Percentiles rank a stretch among this genome's conserved stretches.
phyloP scores from a whole-genome alignment of 2,888 invertebrate genomes.

The Eumerus sabulonum region DNA sequence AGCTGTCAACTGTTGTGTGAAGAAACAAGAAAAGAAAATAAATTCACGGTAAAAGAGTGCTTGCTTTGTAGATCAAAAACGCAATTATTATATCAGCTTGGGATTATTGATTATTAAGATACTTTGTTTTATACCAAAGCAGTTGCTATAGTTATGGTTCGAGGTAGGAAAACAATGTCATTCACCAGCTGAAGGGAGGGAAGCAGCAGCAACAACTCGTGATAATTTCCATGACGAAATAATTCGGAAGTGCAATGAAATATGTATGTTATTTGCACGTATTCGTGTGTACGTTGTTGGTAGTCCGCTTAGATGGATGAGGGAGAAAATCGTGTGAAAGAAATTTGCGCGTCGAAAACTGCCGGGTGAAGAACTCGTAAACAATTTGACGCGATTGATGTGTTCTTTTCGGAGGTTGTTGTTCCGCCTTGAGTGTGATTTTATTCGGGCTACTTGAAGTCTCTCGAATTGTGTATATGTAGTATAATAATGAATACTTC shows the following conservation, averaged over 20 bases:
- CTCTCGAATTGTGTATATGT: too few species aligned
- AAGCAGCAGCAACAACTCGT: slow-evolving; percentile 42
- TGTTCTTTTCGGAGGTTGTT: background rate
- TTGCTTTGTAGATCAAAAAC: background rate
- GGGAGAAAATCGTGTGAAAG: slow-evolving; percentile 3
- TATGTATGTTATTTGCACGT: slow-evolving; percentile 18
- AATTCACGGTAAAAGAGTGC: slow-evolving; percentile 19
- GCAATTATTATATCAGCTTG: background rate
- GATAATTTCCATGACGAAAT: slow-evolving; percentile 54
- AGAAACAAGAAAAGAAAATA: too few species aligned
- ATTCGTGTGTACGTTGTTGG: background rate
- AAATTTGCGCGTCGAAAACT: background rate
- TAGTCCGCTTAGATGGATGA: background rate
- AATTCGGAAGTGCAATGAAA: slow-evolving; percentile 37
- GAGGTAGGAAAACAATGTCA: slow-evolving; percentile 10
- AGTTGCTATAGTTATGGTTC: background rate
- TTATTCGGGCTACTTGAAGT: too few species aligned
- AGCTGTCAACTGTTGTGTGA: slow-evolving; percentile 35
- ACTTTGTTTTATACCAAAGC: background rate
- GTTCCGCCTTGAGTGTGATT: background rate
- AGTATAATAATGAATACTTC: too few species aligned
- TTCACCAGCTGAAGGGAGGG: slow-evolving; percentile 10
- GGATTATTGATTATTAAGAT: slow-evolving; percentile 4
- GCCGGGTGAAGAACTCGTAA: slow-evolving; percentile 2
- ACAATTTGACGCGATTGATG: background rate